Conservation (phyloP, 2,888 invertebrate species). For the Hirtodrosophila cameraria region DNA sequence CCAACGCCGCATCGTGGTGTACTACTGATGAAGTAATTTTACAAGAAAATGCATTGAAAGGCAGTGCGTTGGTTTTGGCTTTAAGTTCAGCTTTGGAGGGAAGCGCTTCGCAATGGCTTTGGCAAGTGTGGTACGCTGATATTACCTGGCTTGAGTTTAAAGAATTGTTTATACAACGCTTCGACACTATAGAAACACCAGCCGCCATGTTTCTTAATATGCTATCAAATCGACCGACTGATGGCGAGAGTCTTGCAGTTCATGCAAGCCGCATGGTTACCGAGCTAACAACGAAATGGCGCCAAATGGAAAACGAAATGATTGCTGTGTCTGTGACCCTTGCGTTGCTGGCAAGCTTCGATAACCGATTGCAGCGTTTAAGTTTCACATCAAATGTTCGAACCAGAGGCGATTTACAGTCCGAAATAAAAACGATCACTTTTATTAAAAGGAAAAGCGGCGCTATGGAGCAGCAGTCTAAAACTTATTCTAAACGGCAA, state of each 20-base stretch:
- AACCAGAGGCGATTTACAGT: conserved; percentile 26
- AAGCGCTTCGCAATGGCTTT: conserved; percentile 18
- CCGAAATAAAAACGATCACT: conserved; percentile 21
- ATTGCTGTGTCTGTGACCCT: conserved; percentile 24
- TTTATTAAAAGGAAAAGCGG: conserved; percentile 13
- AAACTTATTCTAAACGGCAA: conserved; percentile 13
- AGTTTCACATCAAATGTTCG: conserved; percentile 33
- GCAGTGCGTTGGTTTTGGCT: conserved; percentile 14
- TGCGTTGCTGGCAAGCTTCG: conserved; percentile 23
- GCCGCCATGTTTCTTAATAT: conserved; percentile 25
- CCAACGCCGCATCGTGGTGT: conserved; percentile 29
- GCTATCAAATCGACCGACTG: conserved; percentile 19
- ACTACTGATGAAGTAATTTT: conserved; percentile 9
- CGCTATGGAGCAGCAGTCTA: conserved; percentile 8
- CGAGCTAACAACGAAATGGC: conserved; percentile 25
- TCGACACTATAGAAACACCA: conserved; percentile 22
- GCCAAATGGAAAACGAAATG: conserved; percentile 26
- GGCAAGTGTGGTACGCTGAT: conserved; percentile 15
- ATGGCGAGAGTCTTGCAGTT: conserved; percentile 20
- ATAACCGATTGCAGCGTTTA: conserved; percentile 36
- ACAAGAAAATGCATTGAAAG: neutral
- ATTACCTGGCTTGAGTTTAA: conserved; percentile 22
- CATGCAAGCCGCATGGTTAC: conserved; percentile 25
- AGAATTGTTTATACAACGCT: conserved; percentile 18
- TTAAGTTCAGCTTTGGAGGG: conserved; percentile 18